Evolutionary conservation across 2,113 vertebrate genomes (phyloP).

Genomic region (Leucosticte australis): DNA sequence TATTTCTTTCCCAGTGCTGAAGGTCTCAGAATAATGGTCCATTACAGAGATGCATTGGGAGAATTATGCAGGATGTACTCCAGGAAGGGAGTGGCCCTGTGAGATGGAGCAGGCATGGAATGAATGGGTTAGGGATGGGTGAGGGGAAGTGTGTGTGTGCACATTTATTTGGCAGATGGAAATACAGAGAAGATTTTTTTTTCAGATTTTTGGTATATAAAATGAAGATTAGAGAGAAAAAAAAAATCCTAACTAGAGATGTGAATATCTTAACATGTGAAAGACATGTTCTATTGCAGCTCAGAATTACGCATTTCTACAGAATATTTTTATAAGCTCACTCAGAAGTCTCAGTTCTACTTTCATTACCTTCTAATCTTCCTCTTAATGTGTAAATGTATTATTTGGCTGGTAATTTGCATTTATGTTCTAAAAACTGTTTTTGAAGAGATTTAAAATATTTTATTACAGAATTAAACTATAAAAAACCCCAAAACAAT

Average conservation of each 20-base stretch:
- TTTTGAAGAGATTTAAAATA: background rate
- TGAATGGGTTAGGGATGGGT: accelerated
- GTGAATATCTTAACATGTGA: background rate
- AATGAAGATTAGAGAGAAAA: background rate
- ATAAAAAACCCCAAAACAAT: accelerated
- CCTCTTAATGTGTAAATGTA: background rate
- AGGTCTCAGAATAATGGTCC: slow-evolving; percentile 25
- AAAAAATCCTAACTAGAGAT: background rate
- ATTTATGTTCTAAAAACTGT: background rate
- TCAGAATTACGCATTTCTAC: background rate
- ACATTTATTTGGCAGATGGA: background rate
- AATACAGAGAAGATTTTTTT: background rate
- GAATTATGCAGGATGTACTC: background rate
- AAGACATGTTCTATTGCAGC: background rate
- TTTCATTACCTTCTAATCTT: background rate
- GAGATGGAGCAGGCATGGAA: background rate
- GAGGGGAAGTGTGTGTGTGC: accelerated
- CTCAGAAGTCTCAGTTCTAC: background rate
- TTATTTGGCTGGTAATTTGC: background rate
- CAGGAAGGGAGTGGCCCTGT: background rate
- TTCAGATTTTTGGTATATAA: background rate
- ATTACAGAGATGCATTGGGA: background rate
- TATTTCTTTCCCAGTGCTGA: background rate
- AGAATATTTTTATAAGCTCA: background rate
- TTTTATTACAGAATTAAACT: background rate